phyloP scores from a whole-genome alignment of 2,888 invertebrate species.

The Watsonalla cultraria region DNA sequence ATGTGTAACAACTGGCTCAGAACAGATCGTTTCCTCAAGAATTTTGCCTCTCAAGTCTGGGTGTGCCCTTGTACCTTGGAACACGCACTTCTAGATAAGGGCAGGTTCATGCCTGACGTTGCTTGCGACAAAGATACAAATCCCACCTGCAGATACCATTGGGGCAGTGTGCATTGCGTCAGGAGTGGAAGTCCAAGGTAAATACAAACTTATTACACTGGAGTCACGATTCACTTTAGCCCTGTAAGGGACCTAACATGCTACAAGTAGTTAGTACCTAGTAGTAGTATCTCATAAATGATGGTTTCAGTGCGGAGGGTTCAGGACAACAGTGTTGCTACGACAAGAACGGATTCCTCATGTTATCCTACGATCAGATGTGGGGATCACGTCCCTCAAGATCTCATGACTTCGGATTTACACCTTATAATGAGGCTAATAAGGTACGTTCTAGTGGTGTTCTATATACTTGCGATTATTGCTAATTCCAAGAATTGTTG shows the following conservation, averaged over 20 bases:
- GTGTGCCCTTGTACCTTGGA: conserved; percentile 95
- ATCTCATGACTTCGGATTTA: conserved; percentile 92
- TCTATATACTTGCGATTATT: no score
- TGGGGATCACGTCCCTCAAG: conserved; percentile 94
- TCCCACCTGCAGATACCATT: conserved; percentile 91
- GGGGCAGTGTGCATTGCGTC: conserved; percentile 95
- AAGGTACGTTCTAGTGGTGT: conserved; percentile 77
- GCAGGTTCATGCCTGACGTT: conserved; percentile 93
- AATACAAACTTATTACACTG: conserved; percentile 34
- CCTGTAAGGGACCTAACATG: no score
- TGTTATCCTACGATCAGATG: conserved; percentile 97
- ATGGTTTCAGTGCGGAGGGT: conserved; percentile 85
- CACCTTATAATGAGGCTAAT: conserved; percentile 96
- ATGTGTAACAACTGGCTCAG: conserved; percentile 95
- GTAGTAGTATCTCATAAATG: neutral
- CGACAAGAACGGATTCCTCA: conserved; percentile 92
- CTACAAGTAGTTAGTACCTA: no score
- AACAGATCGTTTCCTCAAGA: conserved; percentile 88
- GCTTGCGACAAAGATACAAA: conserved; percentile 95
- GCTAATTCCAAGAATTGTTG: no score
- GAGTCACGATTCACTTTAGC: neutral
- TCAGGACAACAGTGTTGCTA: conserved; percentile 99
- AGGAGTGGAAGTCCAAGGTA: conserved; percentile 94
- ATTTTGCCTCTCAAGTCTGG: conserved; percentile 89
- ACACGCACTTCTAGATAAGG: conserved; percentile 95